These are phyloP conservation scores for Gymnarchus niloticus DNA, from an alignment of 2,113 vertebrate species.

Conservation along the genomic window DNA sequence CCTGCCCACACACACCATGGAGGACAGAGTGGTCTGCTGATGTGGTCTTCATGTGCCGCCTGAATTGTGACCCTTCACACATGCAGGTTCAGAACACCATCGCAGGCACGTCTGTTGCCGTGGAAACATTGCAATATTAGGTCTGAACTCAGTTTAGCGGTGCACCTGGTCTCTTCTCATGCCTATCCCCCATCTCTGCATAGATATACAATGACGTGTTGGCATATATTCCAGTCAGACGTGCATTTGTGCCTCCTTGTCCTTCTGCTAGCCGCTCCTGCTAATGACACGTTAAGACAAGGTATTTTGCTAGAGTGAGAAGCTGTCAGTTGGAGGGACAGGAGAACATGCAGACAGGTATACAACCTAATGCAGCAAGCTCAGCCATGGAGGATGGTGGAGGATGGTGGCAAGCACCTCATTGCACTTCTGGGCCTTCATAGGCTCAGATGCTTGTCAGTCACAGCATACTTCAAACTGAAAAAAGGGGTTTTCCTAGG, in stretches of 20 bases:
- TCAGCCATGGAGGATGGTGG: background rate
- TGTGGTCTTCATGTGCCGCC: background rate
- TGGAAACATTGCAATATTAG: background rate
- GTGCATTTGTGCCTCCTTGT: background rate
- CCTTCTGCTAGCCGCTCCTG: background rate
- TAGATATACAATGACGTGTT: background rate
- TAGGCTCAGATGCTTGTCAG: background rate
- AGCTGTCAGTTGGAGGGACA: background rate
- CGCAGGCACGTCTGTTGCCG: background rate
- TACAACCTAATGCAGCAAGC: background rate
- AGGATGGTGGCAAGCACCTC: background rate
- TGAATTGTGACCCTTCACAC: background rate
- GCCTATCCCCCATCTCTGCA: background rate
- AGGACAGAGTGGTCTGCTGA: too few species aligned
- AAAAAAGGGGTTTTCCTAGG: background rate
- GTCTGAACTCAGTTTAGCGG: background rate
- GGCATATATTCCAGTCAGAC: background rate
- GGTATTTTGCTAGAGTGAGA: background rate
- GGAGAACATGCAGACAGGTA: background rate
- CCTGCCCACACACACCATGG: background rate
- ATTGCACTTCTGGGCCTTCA: background rate
- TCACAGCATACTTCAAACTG: background rate
- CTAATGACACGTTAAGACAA: constrained; percentile 4
- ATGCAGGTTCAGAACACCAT: background rate
- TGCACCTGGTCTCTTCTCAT: background rate